Evolutionary conservation across 37 sponge, comb jelly and placozoan species (phyloP), one percentile per base, ranked within the genome.

Genomic region (Beroe forskalii): DNA sequence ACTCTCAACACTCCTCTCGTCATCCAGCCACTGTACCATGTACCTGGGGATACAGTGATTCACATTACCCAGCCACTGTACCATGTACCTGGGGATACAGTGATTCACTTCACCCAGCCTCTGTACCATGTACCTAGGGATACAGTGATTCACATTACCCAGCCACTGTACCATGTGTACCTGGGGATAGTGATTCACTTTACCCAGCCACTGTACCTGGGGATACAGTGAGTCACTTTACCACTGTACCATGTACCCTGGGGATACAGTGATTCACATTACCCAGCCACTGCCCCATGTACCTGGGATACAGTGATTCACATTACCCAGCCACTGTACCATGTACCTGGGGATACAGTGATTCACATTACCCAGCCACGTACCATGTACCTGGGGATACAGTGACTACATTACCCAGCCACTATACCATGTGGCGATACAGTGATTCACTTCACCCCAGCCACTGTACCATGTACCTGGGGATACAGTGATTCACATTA

Each of bases 21-120:
- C 86, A 43, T 80, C 86, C 86, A 80, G 86, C 86, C 86, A 80
- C 27, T 44, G 40, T 22, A 80, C 55, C 4, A 27, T 41, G 55
- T 80, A 80, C 55, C 86, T 80, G 55, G 27, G 76, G 22, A 27
- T 32, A 72, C 31, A 63, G 4, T 27, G 4, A 24, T 3, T 6
- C 27, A 63, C 27, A 28, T 27, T 63, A 63, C 66, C 27, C 4
- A 28, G 27, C 30, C 4, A 8, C 17, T 63, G 66, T n/a, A 63
- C 22, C 4, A 63, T 63, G 66, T 63, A 3, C 4, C 30, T 27
- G 17, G 4, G 4, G 28, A 63, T 22, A 3, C 17, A 63, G 4
- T 63, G 28, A 3, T n/a, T n/a, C n/a, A n/a, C n/a, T n/a, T n/a
- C n/a, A n/a, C n/a, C n/a, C n/a, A n/a, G n/a, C n/a, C n/a, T n/a